Conservation (phyloP, 2,797 vertebrate species). For the Leptatherina wallacei region DNA sequence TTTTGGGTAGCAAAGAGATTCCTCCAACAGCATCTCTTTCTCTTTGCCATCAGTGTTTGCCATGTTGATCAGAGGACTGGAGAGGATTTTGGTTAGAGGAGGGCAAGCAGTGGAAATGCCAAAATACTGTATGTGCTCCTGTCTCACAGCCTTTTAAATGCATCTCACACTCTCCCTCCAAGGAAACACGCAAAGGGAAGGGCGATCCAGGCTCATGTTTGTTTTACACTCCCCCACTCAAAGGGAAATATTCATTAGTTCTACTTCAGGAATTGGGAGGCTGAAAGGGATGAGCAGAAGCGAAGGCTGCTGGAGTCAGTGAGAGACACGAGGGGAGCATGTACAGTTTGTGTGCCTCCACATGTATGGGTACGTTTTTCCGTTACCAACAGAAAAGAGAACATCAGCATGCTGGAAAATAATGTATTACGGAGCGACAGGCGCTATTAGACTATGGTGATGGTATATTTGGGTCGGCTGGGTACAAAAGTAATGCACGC, state of each 20-base stretch:
- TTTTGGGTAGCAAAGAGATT: background rate
- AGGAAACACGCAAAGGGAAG: constrained; percentile 51
- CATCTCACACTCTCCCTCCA: constrained; percentile 61
- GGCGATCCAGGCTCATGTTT: constrained; percentile 64
- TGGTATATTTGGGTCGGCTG: constrained; percentile 45
- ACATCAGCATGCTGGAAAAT: constrained; percentile 58
- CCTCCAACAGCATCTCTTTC: background rate
- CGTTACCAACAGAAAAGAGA: constrained; percentile 56
- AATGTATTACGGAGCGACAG: constrained; percentile 61
- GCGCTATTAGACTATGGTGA: constrained; percentile 51
- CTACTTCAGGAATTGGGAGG: constrained; percentile 52
- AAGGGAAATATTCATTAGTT: constrained; percentile 83
- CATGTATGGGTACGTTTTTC: constrained; percentile 40
- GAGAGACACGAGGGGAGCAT: constrained; percentile 20
- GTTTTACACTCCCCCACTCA: constrained; percentile 72
- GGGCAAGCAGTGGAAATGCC: constrained; percentile 51
- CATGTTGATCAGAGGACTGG: constrained; percentile 55
- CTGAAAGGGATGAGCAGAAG: constrained; percentile 26
- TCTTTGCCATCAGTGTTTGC: constrained; percentile 30
- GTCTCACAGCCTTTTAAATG: constrained; percentile 63
- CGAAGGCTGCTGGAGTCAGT: constrained; percentile 8
- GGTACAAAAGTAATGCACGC: constrained; percentile 68
- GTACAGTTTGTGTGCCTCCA: constrained; percentile 23
- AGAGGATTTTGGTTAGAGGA: constrained; percentile 53
- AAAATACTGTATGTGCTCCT: constrained; percentile 62